A percentile compares a stretch with the other conserved stretches of the same genome.
Evolutionary conservation across 2,888 invertebrate genomes (phyloP).

Genomic region (Caenorhabditis sp.): DNA sequence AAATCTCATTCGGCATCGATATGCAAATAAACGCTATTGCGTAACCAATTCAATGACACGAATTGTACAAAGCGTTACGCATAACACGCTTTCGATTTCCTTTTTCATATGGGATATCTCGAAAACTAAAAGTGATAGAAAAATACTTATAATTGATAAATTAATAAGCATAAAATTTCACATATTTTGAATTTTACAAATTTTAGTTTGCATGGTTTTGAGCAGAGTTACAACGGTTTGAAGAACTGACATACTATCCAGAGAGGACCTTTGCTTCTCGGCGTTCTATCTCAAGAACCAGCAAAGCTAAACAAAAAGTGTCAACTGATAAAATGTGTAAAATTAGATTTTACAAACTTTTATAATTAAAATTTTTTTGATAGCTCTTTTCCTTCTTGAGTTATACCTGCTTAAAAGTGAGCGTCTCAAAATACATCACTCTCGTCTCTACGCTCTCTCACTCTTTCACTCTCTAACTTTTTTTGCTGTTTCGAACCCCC

Average conservation of each 20-base stretch:
- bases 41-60: constrained; percentile 40
- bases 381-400: not conserved
- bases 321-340: too few relatives aligned
- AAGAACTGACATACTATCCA: not conserved
- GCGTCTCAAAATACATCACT: not conserved
- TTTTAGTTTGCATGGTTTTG: too few relatives aligned
- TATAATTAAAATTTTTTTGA: not conserved
- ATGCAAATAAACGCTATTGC: constrained; percentile 39
- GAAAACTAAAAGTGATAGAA: not conserved
- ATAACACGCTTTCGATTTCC: constrained; percentile 26
- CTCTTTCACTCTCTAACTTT: not conserved
- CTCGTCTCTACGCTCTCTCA: constrained; percentile 2
- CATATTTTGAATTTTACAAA: too few relatives aligned
- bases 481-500: not conserved
- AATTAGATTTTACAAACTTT: not conserved
- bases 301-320: too few relatives aligned
- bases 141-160: not conserved
- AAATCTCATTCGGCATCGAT: not conserved
- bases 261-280: not conserved
- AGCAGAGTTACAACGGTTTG: not conserved
- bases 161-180: too few relatives aligned
- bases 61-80: constrained; percentile 1
- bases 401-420: not conserved
- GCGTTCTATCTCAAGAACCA: too few relatives aligned
- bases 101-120: not conserved